Percentiles rank a stretch among this genome's conserved stretches.
Conservation (phyloP, 2,888 invertebrate genomes). For the Cataglyphis albicans region DNA sequence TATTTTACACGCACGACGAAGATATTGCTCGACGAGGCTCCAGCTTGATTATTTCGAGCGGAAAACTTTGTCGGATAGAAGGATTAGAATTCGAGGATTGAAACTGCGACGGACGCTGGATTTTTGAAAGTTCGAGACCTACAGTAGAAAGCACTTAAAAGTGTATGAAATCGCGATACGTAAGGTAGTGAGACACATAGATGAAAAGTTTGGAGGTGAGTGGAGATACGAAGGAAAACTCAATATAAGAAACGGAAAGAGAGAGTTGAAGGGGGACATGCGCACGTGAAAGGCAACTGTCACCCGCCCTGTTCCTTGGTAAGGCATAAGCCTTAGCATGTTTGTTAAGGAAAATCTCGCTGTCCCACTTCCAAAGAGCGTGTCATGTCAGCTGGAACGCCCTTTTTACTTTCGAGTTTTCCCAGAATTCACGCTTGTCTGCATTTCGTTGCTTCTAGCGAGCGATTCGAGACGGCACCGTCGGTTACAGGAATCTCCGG, state of each 20-base stretch:
- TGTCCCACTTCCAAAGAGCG: slow-evolving; percentile 49
- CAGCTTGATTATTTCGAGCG: background rate
- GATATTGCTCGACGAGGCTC: background rate
- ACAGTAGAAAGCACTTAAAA: slow-evolving; percentile 81
- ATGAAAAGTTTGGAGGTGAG: slow-evolving; percentile 18
- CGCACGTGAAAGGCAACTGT: slow-evolving; percentile 21
- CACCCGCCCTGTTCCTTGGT: background rate
- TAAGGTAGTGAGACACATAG: slow-evolving; percentile 59
- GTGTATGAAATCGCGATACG: slow-evolving; percentile 68
- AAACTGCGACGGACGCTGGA: slow-evolving; percentile 3
- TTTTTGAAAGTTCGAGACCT: slow-evolving; percentile 65
- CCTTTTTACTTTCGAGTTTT: slow-evolving; percentile 54
- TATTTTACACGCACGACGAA: slow-evolving; percentile 3
- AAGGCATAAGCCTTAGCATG: slow-evolving; percentile 53
- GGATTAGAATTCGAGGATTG: slow-evolving; percentile 27
- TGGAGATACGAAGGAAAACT: background rate
- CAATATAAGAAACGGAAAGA: slow-evolving; percentile 33
- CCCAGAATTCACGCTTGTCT: slow-evolving; percentile 38
- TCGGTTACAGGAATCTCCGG: slow-evolving; percentile 3
- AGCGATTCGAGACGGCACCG: slow-evolving; percentile 16
- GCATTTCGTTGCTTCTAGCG: slow-evolving; percentile 4
- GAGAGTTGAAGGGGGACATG: slow-evolving; percentile 33
- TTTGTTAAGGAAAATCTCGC: slow-evolving; percentile 65
- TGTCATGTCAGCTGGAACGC: slow-evolving; percentile 50
- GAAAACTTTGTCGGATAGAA: slow-evolving; percentile 37